Base-by-base conservation (phyloP, 2,888 invertebrate genomes). In the Siphlonurus alternatus region DNA sequence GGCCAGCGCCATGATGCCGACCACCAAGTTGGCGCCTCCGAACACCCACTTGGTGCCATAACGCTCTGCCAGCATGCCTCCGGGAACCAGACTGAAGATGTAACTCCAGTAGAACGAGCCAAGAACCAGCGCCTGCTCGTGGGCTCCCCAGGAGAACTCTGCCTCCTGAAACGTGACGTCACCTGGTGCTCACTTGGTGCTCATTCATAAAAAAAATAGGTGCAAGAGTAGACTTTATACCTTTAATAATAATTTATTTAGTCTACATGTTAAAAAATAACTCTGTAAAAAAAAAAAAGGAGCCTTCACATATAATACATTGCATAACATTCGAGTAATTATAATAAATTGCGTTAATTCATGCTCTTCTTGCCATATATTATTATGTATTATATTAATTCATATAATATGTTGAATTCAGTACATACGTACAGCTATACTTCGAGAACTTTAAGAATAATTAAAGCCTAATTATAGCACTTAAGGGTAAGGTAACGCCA, bases 61-160 rank as follows among this genome's bases (percentile, higher is more conserved):
- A 1, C 51, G n/a, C 22, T 64, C 53, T 18, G 66, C 61, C 5
- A 65, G 20, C 51, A 66, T 24, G 5, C 61, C 66, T 15, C 65
- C 66, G 5, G 66, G 66, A 19, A 66, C 25, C 22, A 65, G 56
- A 10, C 65, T 64, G 2, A 65, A 15, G 18, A 65, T 61, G 25
- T 66, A 66, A 22, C 54, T 25, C 65, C 65, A 66, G 62, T 65
- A 66, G 59, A 65, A 65, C 2, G 66, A 62, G 2, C 64, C 65
- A 25, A 66, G 64, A 3, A 66, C 64, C 10, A 64, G 51, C 1
- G 65, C 66, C 23, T 66, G 66, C 25, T 64, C 64, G 1, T 56
- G 62, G 25, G 61, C 59, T 15, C 25, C 23, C 66, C 66, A 66
- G 0, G 51, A 23, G 56, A 66, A 64, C 54, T 65, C 65, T 15